Evolutionary conservation across 2,888 invertebrate species (phyloP).

Genomic region (Lissocephala sabroskyi): DNA sequence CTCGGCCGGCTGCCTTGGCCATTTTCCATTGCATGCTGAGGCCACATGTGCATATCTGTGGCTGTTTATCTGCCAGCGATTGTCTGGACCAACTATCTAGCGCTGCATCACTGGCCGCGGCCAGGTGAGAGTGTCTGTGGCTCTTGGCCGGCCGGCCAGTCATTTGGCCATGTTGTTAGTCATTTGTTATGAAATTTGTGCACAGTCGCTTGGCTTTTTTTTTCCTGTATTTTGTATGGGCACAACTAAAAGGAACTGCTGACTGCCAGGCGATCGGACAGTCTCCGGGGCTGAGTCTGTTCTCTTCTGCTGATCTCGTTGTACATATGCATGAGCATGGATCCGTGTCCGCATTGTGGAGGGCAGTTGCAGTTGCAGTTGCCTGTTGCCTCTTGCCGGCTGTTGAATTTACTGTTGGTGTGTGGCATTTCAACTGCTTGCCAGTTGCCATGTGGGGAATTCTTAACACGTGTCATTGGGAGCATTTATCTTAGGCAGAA

Average conservation of each 20-base stretch:
- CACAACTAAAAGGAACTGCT: conserved; percentile 38
- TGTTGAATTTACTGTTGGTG: conserved; percentile 29
- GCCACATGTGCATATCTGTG: conserved; percentile 10
- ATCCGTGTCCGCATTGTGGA: too few species aligned
- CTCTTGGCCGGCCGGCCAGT: conserved; percentile 19
- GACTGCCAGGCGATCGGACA: not conserved
- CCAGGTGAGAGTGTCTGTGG: not conserved
- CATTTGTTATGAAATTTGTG: conserved; percentile 58
- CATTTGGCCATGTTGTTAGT: conserved; percentile 51
- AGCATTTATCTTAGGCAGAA: conserved; percentile 44
- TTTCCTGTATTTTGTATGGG: too few species aligned
- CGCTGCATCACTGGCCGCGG: not conserved
- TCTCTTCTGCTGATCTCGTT: conserved; percentile 6
- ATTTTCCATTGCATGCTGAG: conserved; percentile 9
- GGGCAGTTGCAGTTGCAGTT: not conserved
- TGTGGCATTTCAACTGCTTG: conserved; percentile 53
- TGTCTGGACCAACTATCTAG: conserved; percentile 33
- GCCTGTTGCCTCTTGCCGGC: conserved; percentile 1
- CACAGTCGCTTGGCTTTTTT: conserved; percentile 8
- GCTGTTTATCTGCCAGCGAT: conserved; percentile 49
- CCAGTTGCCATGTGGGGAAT: conserved; percentile 52
- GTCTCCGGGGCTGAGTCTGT: conserved; percentile 23
- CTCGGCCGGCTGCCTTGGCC: conserved; percentile 8
- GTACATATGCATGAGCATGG: conserved; percentile 50
- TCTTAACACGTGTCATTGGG: conserved; percentile 52